These are phyloP conservation scores for Columba livia DNA, from an alignment of 2,113 vertebrate species.

Conservation along the genomic window DNA sequence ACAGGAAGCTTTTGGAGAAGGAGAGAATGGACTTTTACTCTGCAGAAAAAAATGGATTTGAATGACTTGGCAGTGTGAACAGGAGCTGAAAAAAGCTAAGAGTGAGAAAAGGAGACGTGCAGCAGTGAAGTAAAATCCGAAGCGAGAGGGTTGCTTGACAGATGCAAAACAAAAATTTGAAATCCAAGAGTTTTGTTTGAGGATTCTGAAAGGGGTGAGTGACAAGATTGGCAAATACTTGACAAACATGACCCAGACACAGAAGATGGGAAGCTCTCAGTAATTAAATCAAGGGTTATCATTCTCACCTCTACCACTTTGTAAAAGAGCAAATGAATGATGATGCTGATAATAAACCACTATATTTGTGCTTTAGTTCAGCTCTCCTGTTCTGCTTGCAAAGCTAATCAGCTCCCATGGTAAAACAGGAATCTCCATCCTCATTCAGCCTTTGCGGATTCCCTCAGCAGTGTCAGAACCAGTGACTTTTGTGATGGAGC, in stretches of 20 bases:
- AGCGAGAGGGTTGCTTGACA: background rate
- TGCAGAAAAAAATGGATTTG: background rate
- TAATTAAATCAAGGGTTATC: background rate
- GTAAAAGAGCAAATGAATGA: background rate
- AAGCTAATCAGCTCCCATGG: background rate
- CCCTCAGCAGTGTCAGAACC: background rate
- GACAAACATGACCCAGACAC: background rate
- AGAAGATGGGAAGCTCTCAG: background rate
- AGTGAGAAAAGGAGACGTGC: background rate
- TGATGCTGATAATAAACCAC: background rate
- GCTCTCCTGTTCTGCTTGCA: background rate
- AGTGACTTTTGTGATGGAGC: background rate
- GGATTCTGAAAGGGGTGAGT: background rate
- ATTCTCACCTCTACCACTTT: background rate
- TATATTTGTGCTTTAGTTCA: background rate
- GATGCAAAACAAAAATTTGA: background rate
- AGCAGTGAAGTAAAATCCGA: background rate
- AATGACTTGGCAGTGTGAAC: background rate
- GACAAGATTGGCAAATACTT: fast-evolving
- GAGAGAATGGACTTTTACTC: background rate
- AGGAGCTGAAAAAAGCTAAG: background rate
- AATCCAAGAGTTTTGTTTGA: background rate
- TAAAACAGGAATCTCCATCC: background rate
- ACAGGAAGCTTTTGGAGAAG: slow-evolving; percentile 38
- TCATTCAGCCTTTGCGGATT: background rate